Base-by-base conservation (phyloP, 1,140 invertebrate species). In the Cotesia typhae region DNA sequence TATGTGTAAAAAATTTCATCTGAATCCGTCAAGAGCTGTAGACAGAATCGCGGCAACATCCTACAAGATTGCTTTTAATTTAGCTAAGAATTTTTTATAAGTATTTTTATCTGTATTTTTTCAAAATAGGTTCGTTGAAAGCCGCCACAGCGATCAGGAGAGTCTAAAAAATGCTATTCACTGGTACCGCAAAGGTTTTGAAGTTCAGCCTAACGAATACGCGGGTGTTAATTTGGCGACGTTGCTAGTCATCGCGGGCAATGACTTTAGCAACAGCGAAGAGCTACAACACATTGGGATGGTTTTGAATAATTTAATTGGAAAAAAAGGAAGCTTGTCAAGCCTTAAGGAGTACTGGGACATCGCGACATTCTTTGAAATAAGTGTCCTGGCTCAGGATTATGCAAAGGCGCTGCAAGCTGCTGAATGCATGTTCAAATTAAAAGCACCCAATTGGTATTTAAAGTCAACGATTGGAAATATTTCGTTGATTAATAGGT, bases 321-420 rank as follows among this genome's bases (percentile, higher is more conserved):
- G 98, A 0, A 96, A 97, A 81, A 99, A 99, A 86, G 98, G 98
- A 20, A 97, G 95, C 82, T 85, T 99, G 14, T 92, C 92, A 0
- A 95, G 94, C 17, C 86, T 99, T 2, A 94, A 94, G 78, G 98
- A 99, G 81, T 99, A 99, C 82, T 99, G 98, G 98, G 97, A 98
- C 87, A 97, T 99, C 5, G 98, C 98, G 0, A 99, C 98, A 1
- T 99, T 99, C 87, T 99, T 99, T 87, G 98, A 99, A 87, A 99
- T 99, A 70, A 97, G 95, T 68, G 98, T 99, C 1, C 87, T 99
- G 12, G 97, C 97, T 12, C 95, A 99, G 86, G 96, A 99, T 85
- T 99, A 98, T 87, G 89, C 92, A 3, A 99, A 99, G 87, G 98
- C 98, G 4, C 94, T 97, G 78, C 96, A 99, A 88, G 98, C 98